Conservation (phyloP, 2,797 vertebrate species). For the Pelodytes ibericus region DNA sequence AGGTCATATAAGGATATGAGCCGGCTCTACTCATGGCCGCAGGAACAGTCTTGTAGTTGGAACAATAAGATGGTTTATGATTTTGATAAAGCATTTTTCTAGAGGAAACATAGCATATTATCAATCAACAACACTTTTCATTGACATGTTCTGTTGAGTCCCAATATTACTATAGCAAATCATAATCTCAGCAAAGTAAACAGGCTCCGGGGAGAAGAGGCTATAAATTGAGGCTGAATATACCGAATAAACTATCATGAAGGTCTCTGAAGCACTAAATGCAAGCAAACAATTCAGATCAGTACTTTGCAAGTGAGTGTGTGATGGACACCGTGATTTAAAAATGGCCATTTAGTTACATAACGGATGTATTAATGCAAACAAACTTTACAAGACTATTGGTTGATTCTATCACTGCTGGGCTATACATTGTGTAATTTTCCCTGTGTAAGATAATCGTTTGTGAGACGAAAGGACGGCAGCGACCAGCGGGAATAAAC, state of each 20-base stretch:
- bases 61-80: slow-evolving; percentile 60
- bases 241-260: slow-evolving; percentile 60
- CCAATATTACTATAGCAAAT: slow-evolving; percentile 72
- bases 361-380: background rate
- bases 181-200: slow-evolving; percentile 69
- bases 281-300: slow-evolving; percentile 60
- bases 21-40: slow-evolving; percentile 37
- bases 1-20: slow-evolving; percentile 39
- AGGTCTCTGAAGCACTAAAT: slow-evolving; percentile 63
- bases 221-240: slow-evolving; percentile 61
- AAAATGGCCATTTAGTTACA: slow-evolving; percentile 36
- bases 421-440: background rate
- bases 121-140: slow-evolving; percentile 67
- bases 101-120: slow-evolving; percentile 63
- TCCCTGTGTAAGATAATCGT: background rate
- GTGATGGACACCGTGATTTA: slow-evolving; percentile 48
- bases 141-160: slow-evolving; percentile 65
- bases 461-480: too few species aligned
- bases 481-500: too few species aligned
- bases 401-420: background rate
- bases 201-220: slow-evolving; percentile 61
- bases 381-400: slow-evolving; percentile 6
- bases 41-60: slow-evolving; percentile 49
- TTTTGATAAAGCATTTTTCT: slow-evolving; percentile 67
- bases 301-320: slow-evolving; percentile 51